phyloP scores from a whole-genome alignment of 2,888 invertebrate genomes.

The Polymixis flavicincta region DNA sequence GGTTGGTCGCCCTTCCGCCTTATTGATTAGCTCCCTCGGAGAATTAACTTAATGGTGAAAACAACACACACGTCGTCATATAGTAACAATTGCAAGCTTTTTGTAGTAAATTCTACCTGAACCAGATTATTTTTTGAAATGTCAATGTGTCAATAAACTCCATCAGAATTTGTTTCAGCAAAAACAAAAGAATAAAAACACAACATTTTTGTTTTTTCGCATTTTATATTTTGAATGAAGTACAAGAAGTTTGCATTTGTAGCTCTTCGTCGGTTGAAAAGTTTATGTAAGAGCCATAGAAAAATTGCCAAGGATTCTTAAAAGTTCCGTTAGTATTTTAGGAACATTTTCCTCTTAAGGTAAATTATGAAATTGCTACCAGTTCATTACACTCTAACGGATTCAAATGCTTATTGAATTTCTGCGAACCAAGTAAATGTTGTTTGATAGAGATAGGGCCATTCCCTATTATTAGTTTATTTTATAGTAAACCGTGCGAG shows the following conservation, averaged over 20 bases:
- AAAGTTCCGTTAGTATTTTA: slow-evolving; percentile 10
- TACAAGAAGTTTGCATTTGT: slow-evolving; percentile 19
- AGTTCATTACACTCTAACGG: slow-evolving; percentile 58
- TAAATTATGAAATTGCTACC: slow-evolving; percentile 46
- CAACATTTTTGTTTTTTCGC: background rate
- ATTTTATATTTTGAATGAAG: background rate
- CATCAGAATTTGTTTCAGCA: background rate
- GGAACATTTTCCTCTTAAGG: slow-evolving; percentile 10
- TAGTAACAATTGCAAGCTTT: slow-evolving; percentile 1
- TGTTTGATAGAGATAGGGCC: slow-evolving; percentile 70
- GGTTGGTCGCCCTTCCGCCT: slow-evolving; percentile 88
- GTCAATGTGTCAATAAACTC: background rate
- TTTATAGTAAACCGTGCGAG: slow-evolving; percentile 66
- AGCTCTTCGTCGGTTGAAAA: slow-evolving; percentile 10
- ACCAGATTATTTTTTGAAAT: background rate
- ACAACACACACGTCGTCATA: slow-evolving; percentile 72
- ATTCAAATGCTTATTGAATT: slow-evolving; percentile 65
- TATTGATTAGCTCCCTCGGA: slow-evolving; percentile 87
- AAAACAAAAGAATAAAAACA: background rate
- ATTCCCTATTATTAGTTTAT: slow-evolving; percentile 72
- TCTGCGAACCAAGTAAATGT: slow-evolving; percentile 66
- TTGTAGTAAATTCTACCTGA: background rate
- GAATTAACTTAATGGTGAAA: slow-evolving; percentile 81
- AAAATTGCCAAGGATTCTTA: slow-evolving; percentile 16
- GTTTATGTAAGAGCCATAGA: background rate